These are phyloP conservation scores for Dinocampus coccinellae DNA, from an alignment of 2,888 invertebrate species.

Conservation along the genomic window DNA sequence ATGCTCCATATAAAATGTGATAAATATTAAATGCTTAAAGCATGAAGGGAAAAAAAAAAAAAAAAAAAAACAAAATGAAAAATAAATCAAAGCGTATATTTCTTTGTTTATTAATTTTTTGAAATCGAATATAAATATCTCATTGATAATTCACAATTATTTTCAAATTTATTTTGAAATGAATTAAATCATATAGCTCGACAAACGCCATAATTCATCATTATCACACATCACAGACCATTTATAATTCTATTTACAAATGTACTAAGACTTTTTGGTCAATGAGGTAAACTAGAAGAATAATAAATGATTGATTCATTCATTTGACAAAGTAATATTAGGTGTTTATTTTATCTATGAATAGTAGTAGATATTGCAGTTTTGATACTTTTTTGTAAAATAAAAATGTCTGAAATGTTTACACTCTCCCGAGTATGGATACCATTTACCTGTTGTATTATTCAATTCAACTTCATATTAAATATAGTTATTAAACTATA, in stretches of 20 bases:
- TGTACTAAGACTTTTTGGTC: neutral
- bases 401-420: neutral
- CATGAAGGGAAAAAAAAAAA: neutral
- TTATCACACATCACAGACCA: neutral
- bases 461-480: neutral
- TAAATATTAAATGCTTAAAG: neutral
- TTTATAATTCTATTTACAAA: neutral
- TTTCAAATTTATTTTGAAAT: neutral
- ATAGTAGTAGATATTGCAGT: neutral
- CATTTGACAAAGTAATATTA: neutral
- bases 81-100: neutral
- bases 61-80: no score
- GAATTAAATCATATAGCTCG: constrained; percentile 5
- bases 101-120: constrained; percentile 10
- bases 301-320: neutral
- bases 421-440: neutral
- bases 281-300: neutral
- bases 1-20: constrained; percentile 9
- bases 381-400: neutral
- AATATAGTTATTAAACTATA: neutral
- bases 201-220: neutral
- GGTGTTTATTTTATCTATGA: neutral
- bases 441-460: neutral
- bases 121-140: neutral
- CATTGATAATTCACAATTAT: neutral